phyloP scores from a whole-genome alignment of 1,140 invertebrate genomes.

The Diploscapter pachys region DNA sequence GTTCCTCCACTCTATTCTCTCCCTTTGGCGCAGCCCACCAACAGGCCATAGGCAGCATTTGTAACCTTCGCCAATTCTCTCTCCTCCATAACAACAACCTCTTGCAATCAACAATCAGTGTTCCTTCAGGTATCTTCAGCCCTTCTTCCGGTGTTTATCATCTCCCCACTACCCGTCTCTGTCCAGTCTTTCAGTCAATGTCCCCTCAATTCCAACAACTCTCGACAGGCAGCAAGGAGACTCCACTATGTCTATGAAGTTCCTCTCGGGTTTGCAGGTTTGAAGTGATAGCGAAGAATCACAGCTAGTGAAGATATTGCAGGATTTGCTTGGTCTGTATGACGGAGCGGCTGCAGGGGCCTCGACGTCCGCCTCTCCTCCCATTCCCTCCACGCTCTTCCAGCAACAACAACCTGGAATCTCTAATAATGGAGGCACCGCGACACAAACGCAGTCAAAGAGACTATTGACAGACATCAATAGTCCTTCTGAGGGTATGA shows the following conservation, averaged over 20 bases:
- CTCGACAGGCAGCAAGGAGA: neutral
- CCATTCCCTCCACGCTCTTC: conserved; percentile 17
- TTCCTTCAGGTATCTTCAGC: too few species aligned
- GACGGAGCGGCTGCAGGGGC: conserved; percentile 23
- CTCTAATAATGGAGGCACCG: conserved; percentile 4
- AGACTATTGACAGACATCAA: neutral
- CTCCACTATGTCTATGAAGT: conserved; percentile 34
- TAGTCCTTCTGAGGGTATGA: too few species aligned
- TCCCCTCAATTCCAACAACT: conserved; percentile 4
- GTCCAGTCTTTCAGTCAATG: neutral
- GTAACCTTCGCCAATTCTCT: too few species aligned
- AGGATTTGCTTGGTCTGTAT: conserved; percentile 41
- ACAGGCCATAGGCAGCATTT: too few species aligned
- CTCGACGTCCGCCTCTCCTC: conserved; percentile 23
- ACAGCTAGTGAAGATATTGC: neutral
- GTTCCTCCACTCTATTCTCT: conserved; percentile 1
- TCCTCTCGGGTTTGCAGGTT: conserved; percentile 32
- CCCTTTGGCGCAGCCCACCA: neutral
- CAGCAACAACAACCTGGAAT: conserved; percentile 12
- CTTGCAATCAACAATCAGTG: too few species aligned
- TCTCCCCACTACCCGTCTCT: too few species aligned
- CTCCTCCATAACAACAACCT: too few species aligned
- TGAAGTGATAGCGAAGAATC: too few species aligned
- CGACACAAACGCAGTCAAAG: conserved; percentile 11
- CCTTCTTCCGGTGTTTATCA: too few species aligned